Base-by-base conservation (phyloP, 1,140 invertebrate genomes). In the Drosophila watanabei region DNA sequence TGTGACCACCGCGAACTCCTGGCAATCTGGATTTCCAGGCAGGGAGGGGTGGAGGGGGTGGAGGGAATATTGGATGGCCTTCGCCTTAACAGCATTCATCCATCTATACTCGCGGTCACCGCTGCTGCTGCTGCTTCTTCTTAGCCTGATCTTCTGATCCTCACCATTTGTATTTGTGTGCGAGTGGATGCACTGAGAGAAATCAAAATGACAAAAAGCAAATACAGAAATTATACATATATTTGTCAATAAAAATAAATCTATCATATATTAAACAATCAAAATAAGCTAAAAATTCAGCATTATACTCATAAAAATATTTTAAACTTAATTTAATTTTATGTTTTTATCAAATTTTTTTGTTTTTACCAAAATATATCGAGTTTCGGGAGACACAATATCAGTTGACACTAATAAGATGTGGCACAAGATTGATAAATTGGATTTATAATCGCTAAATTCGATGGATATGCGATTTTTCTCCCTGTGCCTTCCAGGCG, bases 61-160 rank as follows among this genome's bases (percentile, higher is more conserved):
- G n/a, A 28, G 59, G 43, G 48, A 30, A 39, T 56, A 46, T 86
- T 90, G 86, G 87, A 90, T 90, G 86, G 86, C 86, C 86, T 90
- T 90, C 86, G 87, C 75, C 71, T 81, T 89, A 89, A 86, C 82
- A 90, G 79, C 82, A 82, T 89, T 82, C 86, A 86, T 85, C 86
- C 86, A 91, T 86, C 79, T 76, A 82, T 80, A 80, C 68, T 66
- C 57, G 75, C 59, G 76, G 77, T 61, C 72, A 46, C 48, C 52
- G 60, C 61, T 60, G 43, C 46, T 43, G 52, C 37, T 72, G 58
- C 69, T 58, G 58, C 33, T 28, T 48, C 46, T 65, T 70, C 45
- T 70, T 63, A 69, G 78, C 63, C 70, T 75, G 78, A 80, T 82
- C 86, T 86, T 72, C 80, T 89, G 86, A 89, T 90, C 86, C 89